These are phyloP conservation scores for Myotis davidii DNA, from an alignment of 2,113 vertebrate genomes.

Conservation along the genomic window DNA sequence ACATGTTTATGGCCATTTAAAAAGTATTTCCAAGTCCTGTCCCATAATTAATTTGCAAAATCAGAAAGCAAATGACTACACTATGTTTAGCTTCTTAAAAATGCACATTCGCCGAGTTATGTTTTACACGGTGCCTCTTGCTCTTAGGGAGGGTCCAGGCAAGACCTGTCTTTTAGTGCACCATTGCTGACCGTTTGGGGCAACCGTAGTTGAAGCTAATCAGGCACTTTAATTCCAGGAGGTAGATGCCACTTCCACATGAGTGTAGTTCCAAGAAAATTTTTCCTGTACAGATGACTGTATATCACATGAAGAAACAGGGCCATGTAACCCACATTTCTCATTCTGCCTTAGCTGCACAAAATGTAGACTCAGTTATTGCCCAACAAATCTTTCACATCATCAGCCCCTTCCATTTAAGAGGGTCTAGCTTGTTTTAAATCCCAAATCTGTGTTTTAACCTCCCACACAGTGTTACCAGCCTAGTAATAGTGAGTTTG, in stretches of 20 bases:
- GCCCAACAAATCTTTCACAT: background rate
- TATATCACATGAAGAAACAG: background rate
- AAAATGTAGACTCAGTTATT: background rate
- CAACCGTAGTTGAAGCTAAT: background rate
- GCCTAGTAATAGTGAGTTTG: background rate
- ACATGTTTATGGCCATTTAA: background rate
- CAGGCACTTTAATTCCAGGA: background rate
- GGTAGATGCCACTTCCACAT: slow-evolving; percentile 10
- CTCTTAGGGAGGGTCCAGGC: background rate
- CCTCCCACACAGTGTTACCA: background rate
- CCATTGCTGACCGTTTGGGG: background rate
- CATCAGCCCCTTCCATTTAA: background rate
- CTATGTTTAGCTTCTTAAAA: slow-evolving; percentile 27
- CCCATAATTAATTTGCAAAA: slow-evolving; percentile 17
- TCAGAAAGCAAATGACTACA: background rate
- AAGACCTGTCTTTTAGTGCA: background rate
- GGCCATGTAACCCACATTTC: background rate
- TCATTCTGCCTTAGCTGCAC: slow-evolving; percentile 6
- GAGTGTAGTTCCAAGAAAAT: background rate
- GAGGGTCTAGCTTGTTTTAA: background rate
- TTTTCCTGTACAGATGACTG: background rate
- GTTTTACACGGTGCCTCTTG: background rate
- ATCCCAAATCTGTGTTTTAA: background rate
- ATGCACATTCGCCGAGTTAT: background rate
- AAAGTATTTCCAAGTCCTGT: background rate